Base-by-base conservation (phyloP, 2,113 vertebrate species). In the Dasypus novemcinctus region DNA sequence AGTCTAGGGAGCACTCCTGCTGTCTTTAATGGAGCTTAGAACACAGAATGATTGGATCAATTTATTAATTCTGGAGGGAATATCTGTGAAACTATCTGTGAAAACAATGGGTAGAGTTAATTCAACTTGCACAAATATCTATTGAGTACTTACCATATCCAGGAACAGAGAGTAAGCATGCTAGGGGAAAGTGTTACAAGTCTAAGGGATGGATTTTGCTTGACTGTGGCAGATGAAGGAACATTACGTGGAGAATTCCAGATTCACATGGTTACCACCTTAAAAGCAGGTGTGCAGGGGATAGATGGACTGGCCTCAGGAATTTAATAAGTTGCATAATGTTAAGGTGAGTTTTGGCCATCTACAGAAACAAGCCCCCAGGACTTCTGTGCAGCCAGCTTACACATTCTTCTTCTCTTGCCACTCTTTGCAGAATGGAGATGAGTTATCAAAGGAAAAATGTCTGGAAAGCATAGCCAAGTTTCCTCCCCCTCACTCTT, bases 401-500 rank as follows among this genome's bases (percentile, higher is more conserved):
- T 46, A 9, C 36, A 29, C 43, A 31, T 78, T 61, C n/a, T 63
- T 41, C 63, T 75, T 68, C 74, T 63, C 59, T 71, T 71, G 78
- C 68, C 46, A n/a, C 78, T 82, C 80, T 27, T 0, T 52, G 17
- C 49, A n/a, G 29, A 21, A 21, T 57, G 94, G 59, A 80, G 91
- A 92, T 79, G 86, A 95, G 57, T 33, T 59, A 82, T 61, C 38
- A 63, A 83, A 83, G 49, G 46, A 86, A 95, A 85, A 92, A 46
- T 46, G 27, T 95, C 91, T 92, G 52, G 59, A 89, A 89, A 78
- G 78, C 74, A 1, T 15, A 75, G 91, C 88, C 96, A 94, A 91
- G 79, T 93, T 91, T 95, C 88, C 54, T 95, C 71, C 85, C 72
- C 75, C 71, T 95, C 68, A 11, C 54, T 93, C 69, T 91, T 74